Evolutionary conservation across 1,140 invertebrate genomes (phyloP).

Genomic region (Drosophila trapezifrons): DNA sequence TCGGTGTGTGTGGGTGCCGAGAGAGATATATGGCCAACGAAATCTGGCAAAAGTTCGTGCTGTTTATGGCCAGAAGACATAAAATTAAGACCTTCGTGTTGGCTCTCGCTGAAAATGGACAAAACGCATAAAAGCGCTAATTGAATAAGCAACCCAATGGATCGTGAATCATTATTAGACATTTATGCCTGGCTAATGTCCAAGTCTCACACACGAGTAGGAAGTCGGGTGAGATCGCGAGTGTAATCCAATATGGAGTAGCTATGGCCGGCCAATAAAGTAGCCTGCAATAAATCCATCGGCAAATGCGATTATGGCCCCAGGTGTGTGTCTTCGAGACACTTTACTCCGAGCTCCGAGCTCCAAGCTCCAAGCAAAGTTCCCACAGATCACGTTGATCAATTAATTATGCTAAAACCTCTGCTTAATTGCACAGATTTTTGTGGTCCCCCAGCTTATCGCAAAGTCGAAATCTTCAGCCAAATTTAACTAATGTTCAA

Average conservation of each 20-base stretch:
- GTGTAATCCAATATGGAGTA: slow-evolving; percentile 33
- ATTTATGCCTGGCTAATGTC: slow-evolving; percentile 64
- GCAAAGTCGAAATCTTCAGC: slow-evolving; percentile 38
- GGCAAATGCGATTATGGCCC: not conserved
- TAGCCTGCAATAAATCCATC: slow-evolving; percentile 25
- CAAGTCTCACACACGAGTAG: slow-evolving; percentile 16
- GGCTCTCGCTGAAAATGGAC: slow-evolving; percentile 60
- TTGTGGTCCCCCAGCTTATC: slow-evolving; percentile 39
- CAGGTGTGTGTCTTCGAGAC: not conserved
- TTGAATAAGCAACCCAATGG: slow-evolving; percentile 73
- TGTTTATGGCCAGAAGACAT: slow-evolving; percentile 73
- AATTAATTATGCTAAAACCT: slow-evolving; percentile 77
- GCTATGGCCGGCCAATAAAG: slow-evolving; percentile 21
- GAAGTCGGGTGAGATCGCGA: slow-evolving; percentile 13
- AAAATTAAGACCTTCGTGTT: slow-evolving; percentile 70
- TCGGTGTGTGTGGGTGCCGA: slow-evolving; percentile 23
- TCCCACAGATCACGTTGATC: slow-evolving; percentile 25
- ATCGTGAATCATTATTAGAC: slow-evolving; percentile 67
- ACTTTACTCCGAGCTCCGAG: not conserved
- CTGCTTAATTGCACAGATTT: slow-evolving; percentile 62
- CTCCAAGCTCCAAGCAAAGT: not conserved
- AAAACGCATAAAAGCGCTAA: slow-evolving; percentile 77
- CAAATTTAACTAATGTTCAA: slow-evolving; percentile 75
- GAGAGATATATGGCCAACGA: slow-evolving; percentile 35
- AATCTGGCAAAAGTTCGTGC: slow-evolving; percentile 32